Evolutionary conservation across 2,888 invertebrate species (phyloP), one percentile per base, ranked within the genome.

Genomic region (Metopia argyrocephala): DNA sequence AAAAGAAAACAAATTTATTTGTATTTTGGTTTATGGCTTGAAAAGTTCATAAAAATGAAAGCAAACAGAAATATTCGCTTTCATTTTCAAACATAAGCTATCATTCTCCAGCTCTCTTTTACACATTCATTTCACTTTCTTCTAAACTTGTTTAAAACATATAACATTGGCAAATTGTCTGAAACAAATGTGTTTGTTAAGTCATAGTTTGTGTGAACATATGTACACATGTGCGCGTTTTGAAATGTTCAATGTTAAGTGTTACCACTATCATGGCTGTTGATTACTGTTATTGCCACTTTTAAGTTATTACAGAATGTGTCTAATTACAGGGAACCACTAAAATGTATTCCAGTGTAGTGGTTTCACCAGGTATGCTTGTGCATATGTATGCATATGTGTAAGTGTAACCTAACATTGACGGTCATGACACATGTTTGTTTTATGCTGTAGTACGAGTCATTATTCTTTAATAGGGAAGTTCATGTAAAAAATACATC

Each of bases 21-120:
- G 38, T 38, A 38, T 64, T 64, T 61, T 38, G 61, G n/a, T 71
- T 50, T 54, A 25, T 74, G 27, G 50, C 74, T 62, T 76, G 54
- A 68, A 76, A 76, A 76, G 68, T 76, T 76, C 21, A 62, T 52
- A 68, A 27, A 68, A 54, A 61, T 70, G 48, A 52, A 61, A 38
- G 57, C 50, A 6, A 50, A 61, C 12, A 45, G 21, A 48, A 12
- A 54, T 54, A 68, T 9, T 45, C 21, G 2, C 12, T 28, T 3
- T 7, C 28, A 0, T 5, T 28, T 12, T 3, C 9, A 27, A 0
- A 5, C 20, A 18, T 48, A 62, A n/a, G n/a, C n/a, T n/a, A n/a
- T n/a, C 20, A 54, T 23, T 25, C 54, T 25, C 38, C 25, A 1
- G 9, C 2, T 0, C 38, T 38, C 31, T 31, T 3, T 31, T 12